Evolutionary conservation across 2,888 invertebrate genomes (phyloP), one percentile per base, ranked within the genome.

Genomic region (Euclidia mi): DNA sequence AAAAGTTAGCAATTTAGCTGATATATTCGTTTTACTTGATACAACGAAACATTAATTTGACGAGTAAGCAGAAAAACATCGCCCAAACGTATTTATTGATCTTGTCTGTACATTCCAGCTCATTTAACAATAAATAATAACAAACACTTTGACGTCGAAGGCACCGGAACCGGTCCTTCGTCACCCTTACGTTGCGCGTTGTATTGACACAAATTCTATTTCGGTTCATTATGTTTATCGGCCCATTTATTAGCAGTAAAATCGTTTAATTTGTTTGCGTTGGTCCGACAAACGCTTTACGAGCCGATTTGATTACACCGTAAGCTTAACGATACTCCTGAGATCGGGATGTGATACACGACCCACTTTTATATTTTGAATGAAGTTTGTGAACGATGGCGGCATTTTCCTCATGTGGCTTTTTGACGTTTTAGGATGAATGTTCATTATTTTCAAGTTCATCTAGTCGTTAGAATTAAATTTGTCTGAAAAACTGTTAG

Each of bases 241-340:
- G 65, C 61, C 76, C 76, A 82, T 84, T 84, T 84, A 84, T 84
- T 84, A 84, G 82, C 83, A 81, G 78, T 85, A 81, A 82, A 82
- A 81, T 64, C 71, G 75, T 81, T 86, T 87, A 85, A 85, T 90
- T 88, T 88, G 88, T 88, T 88, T 86, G 88, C 69, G 86, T 87
- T 81, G 65, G 65, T 35, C 75, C 82, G 70, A 78, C 84, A 86
- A 87, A 88, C 83, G 81, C 76, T 90, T 88, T 87, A 89, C 84
- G 85, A 83, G 69, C 76, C 66, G 75, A 78, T 81, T 81, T 83
- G 88, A 89, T 89, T 88, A 86, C 85, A 78, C 69, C 72, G 76
- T 66, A 73, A 78, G 78, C 79, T 84, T 85, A 88, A 89, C 81
- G 85, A 80, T 76, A 66, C 88, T 82, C 77, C 56, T 52, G 88